Base-by-base conservation (phyloP, 2,797 vertebrate genomes). In the Heterohyrax brucei region DNA sequence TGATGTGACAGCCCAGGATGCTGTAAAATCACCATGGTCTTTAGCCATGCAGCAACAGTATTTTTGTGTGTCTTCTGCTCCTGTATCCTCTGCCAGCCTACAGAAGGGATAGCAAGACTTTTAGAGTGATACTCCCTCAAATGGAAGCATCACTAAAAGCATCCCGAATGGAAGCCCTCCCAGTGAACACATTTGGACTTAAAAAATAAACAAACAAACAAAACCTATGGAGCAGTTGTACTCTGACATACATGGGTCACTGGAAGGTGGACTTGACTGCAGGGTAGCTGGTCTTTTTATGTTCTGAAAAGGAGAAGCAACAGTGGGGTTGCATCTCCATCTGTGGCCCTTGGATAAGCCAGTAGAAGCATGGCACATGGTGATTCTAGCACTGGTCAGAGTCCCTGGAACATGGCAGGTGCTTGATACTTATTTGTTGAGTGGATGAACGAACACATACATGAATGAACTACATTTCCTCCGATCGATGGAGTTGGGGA, bases 331-430 rank as follows among this genome's bases (percentile, higher is more conserved):
- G 59, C 21, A 7, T 21, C 56, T 16, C 56, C 56, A 59, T 59
- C 56, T 16, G 26, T 19, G 77, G 46, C 0, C 2, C 78, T 44
- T 5, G 16, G 22, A 5, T n/a, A 9, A n/a, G 59, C 24, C 72
- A n/a, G 5, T 7, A 10, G 56, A 10, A 70, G 21, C 30, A 5
- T 5, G 0, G 0, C n/a, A 1, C 1, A 0, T 1, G 14, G 53
- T 16, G 1, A 33, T 53, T 16, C 5, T 6, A 0, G 77, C 50
- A 13, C 16, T 26, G 26, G 1, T 13, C 28, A 14, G 72, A 62
- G 19, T 50, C 59, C 28, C 10, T 2, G 30, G 5, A 4, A 10
- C 2, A 21, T 26, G 56, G 46, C 73, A 64, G 73, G 50, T 14
- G n/a, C 8, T 68, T 26, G 0, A 1, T 0, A 0, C 0, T 5